phyloP scores from a whole-genome alignment of 2,113 vertebrate genomes.

The Dasyornis broadbenti region DNA sequence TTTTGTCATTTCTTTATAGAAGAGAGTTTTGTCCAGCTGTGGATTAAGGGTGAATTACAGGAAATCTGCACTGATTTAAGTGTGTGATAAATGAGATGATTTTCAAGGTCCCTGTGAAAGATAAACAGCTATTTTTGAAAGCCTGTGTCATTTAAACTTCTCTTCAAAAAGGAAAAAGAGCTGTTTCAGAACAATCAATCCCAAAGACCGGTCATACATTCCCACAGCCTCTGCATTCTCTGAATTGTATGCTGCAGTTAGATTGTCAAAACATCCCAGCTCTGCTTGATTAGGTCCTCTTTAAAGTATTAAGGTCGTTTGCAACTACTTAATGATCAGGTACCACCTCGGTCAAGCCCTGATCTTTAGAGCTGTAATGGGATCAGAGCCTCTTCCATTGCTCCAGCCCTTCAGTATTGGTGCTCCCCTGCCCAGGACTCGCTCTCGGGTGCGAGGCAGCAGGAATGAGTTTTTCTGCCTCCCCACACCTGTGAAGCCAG shows the following conservation, averaged over 20 bases:
- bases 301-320: constrained; percentile 31
- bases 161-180: not conserved
- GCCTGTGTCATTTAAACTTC: not conserved
- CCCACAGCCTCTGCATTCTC: not conserved
- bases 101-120: constrained; percentile 16
- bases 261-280: not conserved
- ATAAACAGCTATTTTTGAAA: constrained; percentile 43
- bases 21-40: not conserved
- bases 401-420: rapidly evolving
- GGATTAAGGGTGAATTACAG: constrained; percentile 12
- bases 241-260: constrained; percentile 32
- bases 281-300: constrained; percentile 33
- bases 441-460: rapidly evolving
- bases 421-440: not conserved
- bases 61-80: constrained; percentile 21
- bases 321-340: constrained; percentile 17
- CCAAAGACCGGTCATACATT: not conserved
- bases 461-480: not conserved
- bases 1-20: not conserved
- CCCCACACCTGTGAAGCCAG: not conserved
- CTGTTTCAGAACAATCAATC: not conserved
- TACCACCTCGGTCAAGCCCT: not conserved
- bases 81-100: not conserved
- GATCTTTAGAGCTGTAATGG: not conserved
- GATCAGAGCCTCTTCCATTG: not conserved